phyloP scores from a whole-genome alignment of 2,797 vertebrate species.

The Chaunax sp. region DNA sequence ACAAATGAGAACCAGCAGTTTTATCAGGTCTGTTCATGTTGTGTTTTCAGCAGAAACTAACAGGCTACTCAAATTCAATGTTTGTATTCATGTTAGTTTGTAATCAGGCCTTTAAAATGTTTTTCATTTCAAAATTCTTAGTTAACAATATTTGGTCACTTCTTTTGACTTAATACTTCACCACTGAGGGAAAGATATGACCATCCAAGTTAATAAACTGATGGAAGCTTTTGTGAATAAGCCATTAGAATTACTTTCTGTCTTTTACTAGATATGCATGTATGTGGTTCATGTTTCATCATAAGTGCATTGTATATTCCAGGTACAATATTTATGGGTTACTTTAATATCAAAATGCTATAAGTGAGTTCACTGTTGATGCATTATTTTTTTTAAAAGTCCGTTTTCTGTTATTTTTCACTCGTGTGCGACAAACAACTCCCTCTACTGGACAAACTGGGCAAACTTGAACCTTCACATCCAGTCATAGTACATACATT shows the following conservation, averaged over 20 bases:
- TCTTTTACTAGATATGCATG: too few species aligned
- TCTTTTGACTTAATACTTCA: neutral
- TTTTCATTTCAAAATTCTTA: neutral
- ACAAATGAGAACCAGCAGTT: neutral
- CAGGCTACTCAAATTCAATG: neutral
- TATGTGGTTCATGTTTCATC: neutral
- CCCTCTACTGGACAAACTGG: neutral
- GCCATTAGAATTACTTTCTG: too few species aligned
- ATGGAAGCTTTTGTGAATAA: neutral
- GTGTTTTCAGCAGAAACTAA: neutral
- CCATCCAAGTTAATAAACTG: too few species aligned
- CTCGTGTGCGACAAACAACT: neutral
- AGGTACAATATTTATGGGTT: neutral
- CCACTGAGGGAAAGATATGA: neutral
- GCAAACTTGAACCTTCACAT: neutral
- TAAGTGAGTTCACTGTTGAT: conserved; percentile 1
- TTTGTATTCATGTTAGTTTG: neutral
- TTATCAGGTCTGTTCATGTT: neutral
- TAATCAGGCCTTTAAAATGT: neutral
- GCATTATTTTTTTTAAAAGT: neutral
- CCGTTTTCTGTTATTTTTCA: neutral
- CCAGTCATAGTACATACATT: neutral
- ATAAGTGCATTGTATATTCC: neutral
- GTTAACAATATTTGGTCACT: neutral
- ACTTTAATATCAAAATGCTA: neutral